These are phyloP conservation scores for Drosophila mojavensis DNA, from an alignment of 1,140 invertebrate species.

Conservation along the genomic window DNA sequence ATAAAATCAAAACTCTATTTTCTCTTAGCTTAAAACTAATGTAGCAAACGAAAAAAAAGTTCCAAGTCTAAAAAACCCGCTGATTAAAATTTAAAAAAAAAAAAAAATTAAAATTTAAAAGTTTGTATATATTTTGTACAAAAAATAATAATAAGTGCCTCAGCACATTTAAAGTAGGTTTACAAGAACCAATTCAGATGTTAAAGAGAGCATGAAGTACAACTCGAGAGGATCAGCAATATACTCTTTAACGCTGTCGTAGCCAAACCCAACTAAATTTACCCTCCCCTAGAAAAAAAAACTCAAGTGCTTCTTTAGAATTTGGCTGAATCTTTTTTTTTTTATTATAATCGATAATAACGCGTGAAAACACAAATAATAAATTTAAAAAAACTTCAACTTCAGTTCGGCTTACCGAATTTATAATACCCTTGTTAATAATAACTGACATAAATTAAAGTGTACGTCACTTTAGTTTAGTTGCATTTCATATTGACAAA, in stretches of 20 bases:
- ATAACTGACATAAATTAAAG: no score
- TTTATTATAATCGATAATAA: conserved; percentile 18
- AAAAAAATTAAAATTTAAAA: conserved; percentile 22
- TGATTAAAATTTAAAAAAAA: conserved; percentile 40
- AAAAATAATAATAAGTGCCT: conserved; percentile 51
- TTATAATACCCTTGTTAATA: conserved; percentile 7
- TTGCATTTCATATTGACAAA: no score
- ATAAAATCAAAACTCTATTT: conserved; percentile 57
- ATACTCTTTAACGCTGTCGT: conserved; percentile 45
- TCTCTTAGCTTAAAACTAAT: conserved; percentile 73
- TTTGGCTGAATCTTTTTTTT: conserved; percentile 72
- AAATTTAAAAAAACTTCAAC: neutral
- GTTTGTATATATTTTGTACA: conserved; percentile 64
- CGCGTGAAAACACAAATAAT: conserved; percentile 27
- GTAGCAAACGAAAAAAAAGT: conserved; percentile 67
- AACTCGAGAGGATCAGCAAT: conserved; percentile 58
- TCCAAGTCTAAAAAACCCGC: conserved; percentile 41
- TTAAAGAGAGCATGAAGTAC: conserved; percentile 64
- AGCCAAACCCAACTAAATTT: conserved; percentile 27
- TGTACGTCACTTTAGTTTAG: no score
- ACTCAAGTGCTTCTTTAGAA: conserved; percentile 63
- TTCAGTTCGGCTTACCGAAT: conserved; percentile 13
- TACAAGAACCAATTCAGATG: conserved; percentile 16
- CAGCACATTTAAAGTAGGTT: conserved; percentile 71
- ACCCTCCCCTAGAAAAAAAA: conserved; percentile 17